Evolutionary conservation across 2,113 vertebrate species (phyloP).

Genomic region (Pagrus major): DNA sequence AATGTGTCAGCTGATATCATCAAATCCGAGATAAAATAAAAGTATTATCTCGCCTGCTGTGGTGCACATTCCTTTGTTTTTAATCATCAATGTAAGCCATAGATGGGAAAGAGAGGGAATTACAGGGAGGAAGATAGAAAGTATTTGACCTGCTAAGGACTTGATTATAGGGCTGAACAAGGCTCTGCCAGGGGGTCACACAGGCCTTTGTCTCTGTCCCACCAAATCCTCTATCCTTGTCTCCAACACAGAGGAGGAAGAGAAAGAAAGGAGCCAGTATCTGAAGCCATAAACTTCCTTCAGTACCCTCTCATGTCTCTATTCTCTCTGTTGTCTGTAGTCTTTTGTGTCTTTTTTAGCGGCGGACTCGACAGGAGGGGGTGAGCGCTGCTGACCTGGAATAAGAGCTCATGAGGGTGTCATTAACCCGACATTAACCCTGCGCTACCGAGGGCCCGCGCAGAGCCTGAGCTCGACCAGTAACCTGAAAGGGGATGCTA

Average conservation of each 20-base stretch:
- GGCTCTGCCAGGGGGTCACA: conserved; percentile 32
- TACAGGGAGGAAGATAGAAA: conserved; percentile 23
- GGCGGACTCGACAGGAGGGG: conserved; percentile 26
- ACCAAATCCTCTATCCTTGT: conserved; percentile 54
- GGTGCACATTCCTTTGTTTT: conserved; percentile 43
- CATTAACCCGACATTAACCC: conserved; percentile 82
- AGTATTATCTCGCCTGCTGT: conserved; percentile 20
- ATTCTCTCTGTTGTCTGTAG: conserved; percentile 60
- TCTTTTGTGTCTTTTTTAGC: conserved; percentile 73
- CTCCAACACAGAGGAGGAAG: conserved; percentile 39
- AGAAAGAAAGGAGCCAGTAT: conserved; percentile 64
- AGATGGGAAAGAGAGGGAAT: conserved; percentile 19
- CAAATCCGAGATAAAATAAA: conserved; percentile 33
- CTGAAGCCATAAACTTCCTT: conserved; percentile 78
- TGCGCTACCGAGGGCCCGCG: conserved; percentile 20
- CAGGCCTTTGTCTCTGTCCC: conserved; percentile 66
- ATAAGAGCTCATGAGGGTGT: conserved; percentile 77
- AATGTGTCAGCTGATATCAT: conserved; percentile 25
- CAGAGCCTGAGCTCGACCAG: conserved; percentile 13
- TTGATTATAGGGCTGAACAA: conserved; percentile 64
- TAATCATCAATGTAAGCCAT: conserved; percentile 6
- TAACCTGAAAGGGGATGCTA: background rate
- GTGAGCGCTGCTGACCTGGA: conserved; percentile 69
- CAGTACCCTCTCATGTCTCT: conserved; percentile 70
- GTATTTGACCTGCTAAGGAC: conserved; percentile 55